phyloP scores from a whole-genome alignment of 1,140 invertebrate genomes.

The Papilio glaucus region DNA sequence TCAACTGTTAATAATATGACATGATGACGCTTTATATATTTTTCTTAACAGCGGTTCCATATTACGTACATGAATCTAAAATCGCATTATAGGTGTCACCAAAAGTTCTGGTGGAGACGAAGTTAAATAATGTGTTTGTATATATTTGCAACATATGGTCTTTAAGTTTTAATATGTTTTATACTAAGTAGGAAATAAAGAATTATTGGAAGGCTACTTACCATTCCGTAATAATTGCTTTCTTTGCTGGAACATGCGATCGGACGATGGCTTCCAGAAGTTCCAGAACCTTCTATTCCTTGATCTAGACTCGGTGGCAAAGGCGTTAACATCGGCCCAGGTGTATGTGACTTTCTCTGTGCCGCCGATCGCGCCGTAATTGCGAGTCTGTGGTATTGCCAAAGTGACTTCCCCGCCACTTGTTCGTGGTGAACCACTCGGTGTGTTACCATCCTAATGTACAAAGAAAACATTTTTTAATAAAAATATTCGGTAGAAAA shows the following conservation, averaged over 20 bases:
- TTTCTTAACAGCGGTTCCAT: not conserved
- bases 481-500: too few species aligned
- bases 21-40: too few species aligned
- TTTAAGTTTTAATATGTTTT: too few species aligned
- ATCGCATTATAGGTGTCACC: not conserved
- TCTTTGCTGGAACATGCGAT: conserved; percentile 79
- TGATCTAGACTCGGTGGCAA: conserved; percentile 76
- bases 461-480: too few species aligned
- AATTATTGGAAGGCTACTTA: conserved; percentile 57
- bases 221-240: conserved; percentile 89
- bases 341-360: conserved; percentile 86
- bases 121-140: too few species aligned
- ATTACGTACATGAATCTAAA: not conserved
- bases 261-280: conserved; percentile 70
- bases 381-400: conserved; percentile 53
- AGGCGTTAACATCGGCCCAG: conserved; percentile 89
- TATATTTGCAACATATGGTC: too few species aligned
- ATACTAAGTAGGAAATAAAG: too few species aligned
- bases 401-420: conserved; percentile 66
- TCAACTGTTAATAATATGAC: too few species aligned
- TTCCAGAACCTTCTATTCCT: conserved; percentile 67
- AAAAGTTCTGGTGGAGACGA: not conserved
- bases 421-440: conserved; percentile 53
- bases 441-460: conserved; percentile 54
- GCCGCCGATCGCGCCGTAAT: conserved; percentile 70